Evolutionary conservation across 1,140 invertebrate species (phyloP), one percentile per base, ranked within the genome.

Genomic region (Drosophila guanche): DNA sequence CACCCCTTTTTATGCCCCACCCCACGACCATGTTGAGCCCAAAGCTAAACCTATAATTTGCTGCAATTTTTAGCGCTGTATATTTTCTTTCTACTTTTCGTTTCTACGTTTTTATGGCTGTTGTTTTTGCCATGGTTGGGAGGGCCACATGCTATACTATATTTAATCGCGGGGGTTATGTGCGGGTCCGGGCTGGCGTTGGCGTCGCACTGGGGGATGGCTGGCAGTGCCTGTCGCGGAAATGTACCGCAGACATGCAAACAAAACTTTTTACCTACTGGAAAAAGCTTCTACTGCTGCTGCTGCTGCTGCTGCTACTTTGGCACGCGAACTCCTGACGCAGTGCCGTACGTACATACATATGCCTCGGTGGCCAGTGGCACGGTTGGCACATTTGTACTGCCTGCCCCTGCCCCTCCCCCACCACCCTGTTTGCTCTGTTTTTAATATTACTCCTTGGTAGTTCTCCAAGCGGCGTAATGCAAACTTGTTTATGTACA

Each of bases 201-300:
- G 33, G 52, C 43, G 33, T 43, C 29, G 52, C 55, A 41, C n/a
- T 60, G n/a, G 27, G 46, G 40, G 14, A 27, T 20, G n/a, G 46
- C 20, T 62, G 56, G 27, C 53, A 73, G 83, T 88, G 83, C 83
- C 83, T 88, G 83, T 89, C 83, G 83, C 83, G 83, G 84, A 88
- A 88, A 88, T 88, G 75, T 79, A 88, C 75, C 81, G 69, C 81
- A 86, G 78, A 88, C 83, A 88, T 88, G 83, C 83, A 88, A 88
- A 83, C 83, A 83, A 88, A 88, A 88, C 79, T 88, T 88, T 81
- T 83, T 75, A 66, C 67, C 80, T 74, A 46, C 47, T 58, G 60
- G 47, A 54, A 12, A 37, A 10, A 29, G 33, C 61, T 40, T 20
- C 50, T 52, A 20, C 12, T 52, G 16, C 29, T 12, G 5, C 50